Evolutionary conservation across 2,797 vertebrate species (phyloP), one percentile per base, ranked within the genome.

Genomic region (Columba guinea): DNA sequence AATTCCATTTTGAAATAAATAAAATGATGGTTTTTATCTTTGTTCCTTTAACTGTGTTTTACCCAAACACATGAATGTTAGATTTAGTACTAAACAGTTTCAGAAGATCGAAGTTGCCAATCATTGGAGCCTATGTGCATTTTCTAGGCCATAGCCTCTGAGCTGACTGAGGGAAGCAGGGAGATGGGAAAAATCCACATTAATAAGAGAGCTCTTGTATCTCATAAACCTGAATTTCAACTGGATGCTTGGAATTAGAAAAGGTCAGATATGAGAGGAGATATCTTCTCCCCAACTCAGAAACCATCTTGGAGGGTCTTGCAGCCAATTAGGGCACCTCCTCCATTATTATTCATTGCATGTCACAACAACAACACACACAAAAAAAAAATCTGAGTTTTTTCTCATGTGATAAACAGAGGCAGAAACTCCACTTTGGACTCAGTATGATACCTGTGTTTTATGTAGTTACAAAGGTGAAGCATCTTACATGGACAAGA

Each of bases 1-100:
- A 97, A 93, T 88, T 90, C 59, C 35, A 46, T 90, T 91, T 85
- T 63, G 48, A 93, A 92, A 8, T 86, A 94, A 83, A 63, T 85
- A 77, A 77, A 81, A 94, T 39, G 39, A 59, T 76, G 8, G 48
- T 26, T 30, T 92, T 87, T 90, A 56, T 87, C 93, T 95, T 93
- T 92, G 52, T 79, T 93, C 83, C 63, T 86, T 94, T 94, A 84
- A 84, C 62, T 1, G 0, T 62, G 51, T 78, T 93, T 95, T 94
- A 79, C 82, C 59, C 41, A 67, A 86, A 90, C 26, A 39, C 52
- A 85, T 87, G 77, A 95, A 85, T 93, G 86, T 69, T 55, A 35
- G 69, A 74, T 91, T 94, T 67, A 24, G 35, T 84, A 70, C 63
- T 84, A 53, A 94, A 60, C 35, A 46, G 35, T 46, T 94, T 79